Evolutionary conservation across 2,797 vertebrate species (phyloP).

Genomic region (Hypotaenidia okinawae): DNA sequence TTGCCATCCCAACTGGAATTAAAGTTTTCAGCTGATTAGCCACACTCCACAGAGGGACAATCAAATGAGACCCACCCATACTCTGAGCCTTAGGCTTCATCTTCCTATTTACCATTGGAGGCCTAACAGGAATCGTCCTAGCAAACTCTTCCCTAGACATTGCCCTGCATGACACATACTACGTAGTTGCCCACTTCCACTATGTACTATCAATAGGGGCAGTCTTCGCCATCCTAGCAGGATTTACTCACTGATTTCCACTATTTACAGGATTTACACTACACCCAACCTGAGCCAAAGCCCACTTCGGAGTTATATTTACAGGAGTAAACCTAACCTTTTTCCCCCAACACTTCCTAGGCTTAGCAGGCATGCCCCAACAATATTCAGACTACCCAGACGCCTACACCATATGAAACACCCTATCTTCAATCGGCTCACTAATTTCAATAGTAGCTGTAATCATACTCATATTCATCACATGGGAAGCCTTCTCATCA

Average conservation of each 20-base stretch:
- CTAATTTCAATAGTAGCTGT: accelerated
- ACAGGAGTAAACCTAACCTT: neutral
- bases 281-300: neutral
- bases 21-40: too few relatives aligned
- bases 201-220: constrained; percentile 6
- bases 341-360: neutral
- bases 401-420: neutral
- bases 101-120: too few relatives aligned
- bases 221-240: neutral
- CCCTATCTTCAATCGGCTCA: accelerated
- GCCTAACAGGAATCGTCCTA: too few relatives aligned
- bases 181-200: constrained; percentile 58
- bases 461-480: accelerated
- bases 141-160: neutral
- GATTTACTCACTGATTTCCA: constrained; percentile 45
- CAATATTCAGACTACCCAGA: neutral
- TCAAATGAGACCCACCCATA: too few relatives aligned
- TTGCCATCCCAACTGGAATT: too few relatives aligned
- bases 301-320: neutral
- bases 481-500: accelerated
- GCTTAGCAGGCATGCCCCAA: accelerated
- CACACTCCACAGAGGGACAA: too few relatives aligned
- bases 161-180: accelerated
- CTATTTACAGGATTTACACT: neutral
- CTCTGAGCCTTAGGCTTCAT: too few relatives aligned